Percentiles rank a stretch among this genome's conserved stretches.
phyloP scores from a whole-genome alignment of 2,113 vertebrate species.

The Rafetus swinhoei region DNA sequence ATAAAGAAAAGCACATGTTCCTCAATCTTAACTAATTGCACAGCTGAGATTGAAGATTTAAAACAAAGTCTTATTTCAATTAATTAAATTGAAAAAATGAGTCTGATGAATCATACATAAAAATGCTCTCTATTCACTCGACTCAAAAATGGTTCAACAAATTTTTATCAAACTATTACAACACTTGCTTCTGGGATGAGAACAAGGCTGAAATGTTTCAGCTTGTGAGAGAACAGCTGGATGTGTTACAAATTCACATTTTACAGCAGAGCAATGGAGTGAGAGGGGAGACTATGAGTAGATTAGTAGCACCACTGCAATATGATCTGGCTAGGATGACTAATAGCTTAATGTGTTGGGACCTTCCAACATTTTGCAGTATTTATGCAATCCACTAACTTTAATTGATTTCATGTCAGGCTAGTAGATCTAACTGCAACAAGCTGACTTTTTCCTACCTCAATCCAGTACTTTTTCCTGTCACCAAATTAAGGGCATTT shows the following conservation, averaged over 20 bases:
- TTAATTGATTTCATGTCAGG: background rate
- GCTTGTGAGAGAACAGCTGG: background rate
- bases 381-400: background rate
- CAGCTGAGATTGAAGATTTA: background rate
- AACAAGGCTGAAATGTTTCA: background rate
- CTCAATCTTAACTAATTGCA: background rate
- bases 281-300: background rate
- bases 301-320: background rate
- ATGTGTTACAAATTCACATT: background rate
- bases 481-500: background rate
- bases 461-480: background rate
- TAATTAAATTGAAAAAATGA: background rate
- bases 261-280: background rate
- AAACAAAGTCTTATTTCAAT: background rate
- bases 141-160: background rate
- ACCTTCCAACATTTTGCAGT: conserved; percentile 1
- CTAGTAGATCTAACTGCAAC: background rate
- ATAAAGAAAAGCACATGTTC: background rate
- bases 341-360: background rate
- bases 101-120: background rate
- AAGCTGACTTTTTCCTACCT: background rate
- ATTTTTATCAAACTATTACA: background rate
- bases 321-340: background rate
- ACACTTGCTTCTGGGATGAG: background rate
- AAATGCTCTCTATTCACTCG: background rate